Evolutionary conservation across 2,113 vertebrate genomes (phyloP).

Genomic region (Gorsachius goisagi): DNA sequence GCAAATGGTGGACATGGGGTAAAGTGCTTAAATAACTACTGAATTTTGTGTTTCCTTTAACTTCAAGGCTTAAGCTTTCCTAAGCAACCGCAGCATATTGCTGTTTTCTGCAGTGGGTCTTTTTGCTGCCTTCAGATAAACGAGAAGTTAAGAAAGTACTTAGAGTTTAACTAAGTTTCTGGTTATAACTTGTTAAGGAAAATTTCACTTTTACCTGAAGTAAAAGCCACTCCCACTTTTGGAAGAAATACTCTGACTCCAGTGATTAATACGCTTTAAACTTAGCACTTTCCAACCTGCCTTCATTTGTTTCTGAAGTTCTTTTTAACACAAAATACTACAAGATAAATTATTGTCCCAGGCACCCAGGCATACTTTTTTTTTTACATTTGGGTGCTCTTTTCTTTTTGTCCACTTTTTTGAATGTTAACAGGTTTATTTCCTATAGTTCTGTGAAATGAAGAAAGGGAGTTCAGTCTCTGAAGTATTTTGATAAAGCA

Average conservation of each 20-base stretch:
- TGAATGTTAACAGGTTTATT: neutral
- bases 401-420: neutral
- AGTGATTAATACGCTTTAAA: neutral
- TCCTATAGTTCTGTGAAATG: neutral
- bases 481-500: neutral
- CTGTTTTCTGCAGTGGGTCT: neutral
- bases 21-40: neutral
- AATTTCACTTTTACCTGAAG: neutral
- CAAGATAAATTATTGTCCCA: neutral
- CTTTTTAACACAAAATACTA: neutral
- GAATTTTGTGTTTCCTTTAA: neutral
- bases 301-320: neutral
- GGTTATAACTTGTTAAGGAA: neutral
- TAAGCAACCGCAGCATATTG: neutral
- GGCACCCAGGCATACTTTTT: too few relatives aligned
- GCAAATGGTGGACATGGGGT: neutral
- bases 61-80: neutral
- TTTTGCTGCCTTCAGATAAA: neutral
- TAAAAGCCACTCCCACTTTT: neutral
- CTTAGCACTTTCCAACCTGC: fast-evolving
- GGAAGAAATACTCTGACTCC: neutral
- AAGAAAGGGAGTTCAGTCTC: neutral
- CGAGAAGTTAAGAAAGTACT: neutral
- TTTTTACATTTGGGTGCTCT: neutral
- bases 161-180: neutral